phyloP scores from a whole-genome alignment of 2,113 vertebrate genomes.

The Ancistrus triradiatus region DNA sequence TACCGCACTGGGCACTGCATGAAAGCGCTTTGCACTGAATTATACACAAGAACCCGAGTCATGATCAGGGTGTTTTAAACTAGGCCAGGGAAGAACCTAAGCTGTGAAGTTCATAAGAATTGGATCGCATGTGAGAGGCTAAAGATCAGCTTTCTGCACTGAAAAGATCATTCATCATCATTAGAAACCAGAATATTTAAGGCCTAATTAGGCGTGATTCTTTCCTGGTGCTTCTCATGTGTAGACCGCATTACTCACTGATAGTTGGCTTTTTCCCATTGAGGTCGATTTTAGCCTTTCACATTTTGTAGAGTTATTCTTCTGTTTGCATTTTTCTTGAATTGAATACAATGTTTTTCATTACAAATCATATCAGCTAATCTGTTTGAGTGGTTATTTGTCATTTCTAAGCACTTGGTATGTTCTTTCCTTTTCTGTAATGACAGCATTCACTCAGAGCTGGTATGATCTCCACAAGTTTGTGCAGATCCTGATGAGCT shows the following conservation, averaged over 20 bases:
- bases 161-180: slow-evolving; percentile 22
- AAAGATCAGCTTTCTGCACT: slow-evolving; percentile 2
- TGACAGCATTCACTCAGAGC: too few relatives aligned
- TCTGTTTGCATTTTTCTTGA: too few relatives aligned
- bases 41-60: slow-evolving; percentile 27
- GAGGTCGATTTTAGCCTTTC: too few relatives aligned
- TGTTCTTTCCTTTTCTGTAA: too few relatives aligned
- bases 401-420: too few relatives aligned
- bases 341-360: too few relatives aligned
- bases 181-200: slow-evolving; percentile 22
- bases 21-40: slow-evolving; percentile 29
- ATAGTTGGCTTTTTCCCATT: not conserved
- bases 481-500: too few relatives aligned
- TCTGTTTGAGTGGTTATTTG: too few relatives aligned
- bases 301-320: too few relatives aligned
- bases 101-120: slow-evolving; percentile 12
- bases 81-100: slow-evolving; percentile 19
- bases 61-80: slow-evolving; percentile 16
- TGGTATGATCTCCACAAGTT: too few relatives aligned
- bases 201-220: slow-evolving; percentile 15
- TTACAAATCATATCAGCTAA: too few relatives aligned
- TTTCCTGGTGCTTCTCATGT: slow-evolving; percentile 2
- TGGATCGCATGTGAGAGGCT: not conserved
- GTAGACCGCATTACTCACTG: not conserved
- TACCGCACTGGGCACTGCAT: slow-evolving; percentile 22